phyloP scores from a whole-genome alignment of 1,140 invertebrate genomes.

The Battus philenor region DNA sequence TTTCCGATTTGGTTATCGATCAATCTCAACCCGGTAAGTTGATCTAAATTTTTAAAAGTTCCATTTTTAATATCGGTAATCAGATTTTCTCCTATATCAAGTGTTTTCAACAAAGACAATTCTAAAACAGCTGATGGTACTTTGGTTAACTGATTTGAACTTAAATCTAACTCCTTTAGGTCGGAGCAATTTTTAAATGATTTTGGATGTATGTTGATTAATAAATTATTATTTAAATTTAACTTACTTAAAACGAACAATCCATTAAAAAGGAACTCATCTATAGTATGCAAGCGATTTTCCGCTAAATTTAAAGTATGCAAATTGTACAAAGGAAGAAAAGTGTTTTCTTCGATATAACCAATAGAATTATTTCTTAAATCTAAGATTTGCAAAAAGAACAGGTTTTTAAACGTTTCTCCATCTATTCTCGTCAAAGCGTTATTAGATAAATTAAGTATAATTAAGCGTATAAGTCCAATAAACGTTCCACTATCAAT shows the following conservation, averaged over 20 bases:
- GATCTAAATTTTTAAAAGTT: conserved; percentile 88
- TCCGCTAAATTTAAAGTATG: conserved; percentile 91
- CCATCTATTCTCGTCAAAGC: conserved; percentile 88
- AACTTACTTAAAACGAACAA: conserved; percentile 89
- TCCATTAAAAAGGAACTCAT: conserved; percentile 89
- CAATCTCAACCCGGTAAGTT: conserved; percentile 88
- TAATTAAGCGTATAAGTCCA: conserved; percentile 88
- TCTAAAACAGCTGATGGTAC: conserved; percentile 90
- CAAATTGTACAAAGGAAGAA: conserved; percentile 90
- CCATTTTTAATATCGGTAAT: conserved; percentile 88
- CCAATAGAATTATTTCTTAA: conserved; percentile 91
- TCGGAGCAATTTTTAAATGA: conserved; percentile 93
- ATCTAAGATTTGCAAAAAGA: conserved; percentile 91
- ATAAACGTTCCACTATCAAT: conserved; percentile 89
- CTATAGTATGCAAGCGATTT: conserved; percentile 88
- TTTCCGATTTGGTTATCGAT: conserved; percentile 93
- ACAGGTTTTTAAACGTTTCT: conserved; percentile 91
- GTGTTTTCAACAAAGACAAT: conserved; percentile 87
- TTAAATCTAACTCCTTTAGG: conserved; percentile 91
- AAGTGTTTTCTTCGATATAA: conserved; percentile 91
- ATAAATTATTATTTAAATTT: conserved; percentile 89
- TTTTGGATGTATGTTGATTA: conserved; percentile 84
- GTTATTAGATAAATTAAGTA: conserved; percentile 92
- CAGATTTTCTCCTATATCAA: conserved; percentile 92
- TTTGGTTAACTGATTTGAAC: conserved; percentile 87